phyloP scores from a whole-genome alignment of 2,797 vertebrate species.

The Sebastes iracundus region DNA sequence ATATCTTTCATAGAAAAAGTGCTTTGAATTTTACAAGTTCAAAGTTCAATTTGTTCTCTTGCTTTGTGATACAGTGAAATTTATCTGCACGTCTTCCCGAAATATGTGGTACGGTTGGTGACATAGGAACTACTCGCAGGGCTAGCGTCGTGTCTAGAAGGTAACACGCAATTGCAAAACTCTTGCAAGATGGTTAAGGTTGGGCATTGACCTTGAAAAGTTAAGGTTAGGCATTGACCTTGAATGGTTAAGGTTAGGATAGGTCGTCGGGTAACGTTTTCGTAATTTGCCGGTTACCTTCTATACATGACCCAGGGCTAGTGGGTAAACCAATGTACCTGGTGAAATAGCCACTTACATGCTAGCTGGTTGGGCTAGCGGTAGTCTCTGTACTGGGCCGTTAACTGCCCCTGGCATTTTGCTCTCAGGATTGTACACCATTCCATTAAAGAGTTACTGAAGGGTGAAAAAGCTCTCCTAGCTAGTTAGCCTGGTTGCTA shows the following conservation, averaged over 20 bases:
- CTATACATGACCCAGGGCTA: no score
- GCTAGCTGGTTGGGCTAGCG: neutral
- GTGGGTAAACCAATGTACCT: neutral
- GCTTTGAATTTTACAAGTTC: neutral
- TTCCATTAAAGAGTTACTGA: neutral
- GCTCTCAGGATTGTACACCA: neutral
- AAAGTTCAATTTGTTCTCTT: neutral
- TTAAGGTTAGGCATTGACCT: no score
- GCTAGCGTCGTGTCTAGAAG: no score
- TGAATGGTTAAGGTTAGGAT: no score
- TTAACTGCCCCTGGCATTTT: neutral
- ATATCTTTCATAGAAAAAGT: neutral
- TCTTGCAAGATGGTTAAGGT: no score
- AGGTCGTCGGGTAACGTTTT: neutral
- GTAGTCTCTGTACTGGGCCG: neutral
- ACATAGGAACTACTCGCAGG: neutral
- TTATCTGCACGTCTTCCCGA: fast-evolving
- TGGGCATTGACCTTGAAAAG: no score
- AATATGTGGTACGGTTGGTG: neutral
- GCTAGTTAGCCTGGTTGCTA: neutral
- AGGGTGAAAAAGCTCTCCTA: neutral
- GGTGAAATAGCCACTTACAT: neutral
- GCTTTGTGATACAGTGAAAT: neutral
- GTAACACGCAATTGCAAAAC: no score
- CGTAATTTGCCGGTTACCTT: neutral